Percentiles rank a stretch among this genome's conserved stretches.
phyloP scores from a whole-genome alignment of 2,797 vertebrate species.

The Champsocephalus esox region DNA sequence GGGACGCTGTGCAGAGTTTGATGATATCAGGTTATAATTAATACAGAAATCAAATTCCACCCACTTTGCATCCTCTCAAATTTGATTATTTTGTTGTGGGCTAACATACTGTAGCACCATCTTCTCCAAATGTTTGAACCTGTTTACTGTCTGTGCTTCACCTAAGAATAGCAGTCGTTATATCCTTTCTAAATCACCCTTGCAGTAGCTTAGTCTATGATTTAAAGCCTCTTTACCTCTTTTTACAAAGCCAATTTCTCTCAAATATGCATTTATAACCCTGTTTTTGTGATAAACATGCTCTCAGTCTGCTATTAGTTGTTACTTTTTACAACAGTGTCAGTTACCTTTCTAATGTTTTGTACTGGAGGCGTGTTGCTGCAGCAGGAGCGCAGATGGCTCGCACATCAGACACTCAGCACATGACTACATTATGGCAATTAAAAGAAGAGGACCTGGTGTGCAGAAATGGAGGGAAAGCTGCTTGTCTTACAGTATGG shows the following conservation, averaged over 20 bases:
- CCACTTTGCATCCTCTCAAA: constrained; percentile 74
- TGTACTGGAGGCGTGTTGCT: constrained; percentile 85
- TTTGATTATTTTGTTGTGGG: constrained; percentile 76
- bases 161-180: constrained; percentile 19
- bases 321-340: constrained; percentile 17
- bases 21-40: constrained; percentile 82
- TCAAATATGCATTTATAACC: neutral
- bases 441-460: constrained; percentile 82
- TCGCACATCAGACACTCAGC: constrained; percentile 88
- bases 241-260: constrained; percentile 18
- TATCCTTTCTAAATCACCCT: constrained; percentile 5
- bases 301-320: neutral
- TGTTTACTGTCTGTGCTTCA: constrained; percentile 34
- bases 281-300: constrained; percentile 5
- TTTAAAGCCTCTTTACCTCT: constrained; percentile 9
- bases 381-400: constrained; percentile 90
- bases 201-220: neutral
- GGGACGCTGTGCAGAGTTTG: constrained; percentile 67
- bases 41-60: constrained; percentile 81
- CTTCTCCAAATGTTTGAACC: constrained; percentile 49
- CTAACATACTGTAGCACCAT: constrained; percentile 54
- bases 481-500: constrained; percentile 53
- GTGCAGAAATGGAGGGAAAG: constrained; percentile 80
- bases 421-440: constrained; percentile 89
- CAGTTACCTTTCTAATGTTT: constrained; percentile 71